These are phyloP conservation scores for Calliphora vomitoria DNA, from an alignment of 2,888 invertebrate genomes.

Conservation along the genomic window DNA sequence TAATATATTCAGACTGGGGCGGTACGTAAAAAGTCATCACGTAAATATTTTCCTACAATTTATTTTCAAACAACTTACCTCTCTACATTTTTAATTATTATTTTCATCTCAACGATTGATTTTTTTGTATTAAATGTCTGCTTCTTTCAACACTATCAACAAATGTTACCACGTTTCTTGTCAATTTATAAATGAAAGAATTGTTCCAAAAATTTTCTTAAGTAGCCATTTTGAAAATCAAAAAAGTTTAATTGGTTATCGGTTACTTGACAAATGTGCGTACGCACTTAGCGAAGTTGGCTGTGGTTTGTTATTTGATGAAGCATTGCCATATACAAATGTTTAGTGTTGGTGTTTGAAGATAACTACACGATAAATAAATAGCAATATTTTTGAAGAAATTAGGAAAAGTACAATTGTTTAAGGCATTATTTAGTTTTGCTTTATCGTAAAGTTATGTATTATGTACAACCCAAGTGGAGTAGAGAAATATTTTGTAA, in stretches of 20 bases:
- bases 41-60: background rate
- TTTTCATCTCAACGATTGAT: background rate
- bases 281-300: background rate
- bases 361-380: too few species aligned
- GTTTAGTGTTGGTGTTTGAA: background rate
- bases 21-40: constrained; percentile 64
- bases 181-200: constrained; percentile 53
- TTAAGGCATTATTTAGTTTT: too few species aligned
- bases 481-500: too few species aligned
- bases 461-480: too few species aligned
- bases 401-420: too few species aligned
- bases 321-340: background rate
- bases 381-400: too few species aligned
- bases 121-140: background rate
- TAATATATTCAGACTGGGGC: constrained; percentile 74
- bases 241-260: background rate
- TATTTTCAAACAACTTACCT: constrained; percentile 12
- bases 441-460: too few species aligned
- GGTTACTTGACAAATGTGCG: background rate
- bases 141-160: background rate
- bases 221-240: constrained; percentile 46
- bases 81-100: background rate
- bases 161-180: background rate
- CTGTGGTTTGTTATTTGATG: background rate
- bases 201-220: background rate